Evolutionary conservation across 1,140 invertebrate species (phyloP).

Genomic region (Drosophila azteca): DNA sequence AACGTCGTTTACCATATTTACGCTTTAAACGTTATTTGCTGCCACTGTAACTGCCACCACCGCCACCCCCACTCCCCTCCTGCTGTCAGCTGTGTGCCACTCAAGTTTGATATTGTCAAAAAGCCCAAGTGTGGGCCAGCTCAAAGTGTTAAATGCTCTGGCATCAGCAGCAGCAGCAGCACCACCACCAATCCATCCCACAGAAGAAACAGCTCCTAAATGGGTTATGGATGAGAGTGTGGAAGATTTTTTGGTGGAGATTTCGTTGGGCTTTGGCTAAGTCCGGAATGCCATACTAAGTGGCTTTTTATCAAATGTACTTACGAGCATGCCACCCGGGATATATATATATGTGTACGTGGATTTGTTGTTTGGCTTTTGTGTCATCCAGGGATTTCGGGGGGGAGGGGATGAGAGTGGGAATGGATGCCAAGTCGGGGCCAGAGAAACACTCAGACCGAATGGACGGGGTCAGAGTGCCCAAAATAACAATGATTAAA

Average conservation of each 20-base stretch:
- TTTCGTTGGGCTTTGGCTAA: constrained; percentile 43
- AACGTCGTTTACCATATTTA: constrained; percentile 79
- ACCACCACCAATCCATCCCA: constrained; percentile 18
- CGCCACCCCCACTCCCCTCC: background rate
- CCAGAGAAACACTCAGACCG: constrained; percentile 1
- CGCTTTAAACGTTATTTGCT: constrained; percentile 77
- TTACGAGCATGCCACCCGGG: constrained; percentile 18
- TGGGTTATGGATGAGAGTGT: constrained; percentile 36
- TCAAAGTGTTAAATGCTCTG: constrained; percentile 41
- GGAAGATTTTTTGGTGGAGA: constrained; percentile 10
- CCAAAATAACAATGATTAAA: constrained; percentile 58
- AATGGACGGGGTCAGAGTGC: background rate
- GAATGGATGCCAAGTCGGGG: background rate
- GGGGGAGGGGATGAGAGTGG: background rate
- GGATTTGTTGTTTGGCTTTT: constrained; percentile 27
- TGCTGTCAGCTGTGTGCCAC: constrained; percentile 50
- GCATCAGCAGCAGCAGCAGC: constrained; percentile 3
- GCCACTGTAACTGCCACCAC: background rate
- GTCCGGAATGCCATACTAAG: constrained; percentile 47
- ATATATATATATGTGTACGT: background rate
- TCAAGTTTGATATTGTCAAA: constrained; percentile 72
- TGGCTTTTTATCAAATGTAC: constrained; percentile 73
- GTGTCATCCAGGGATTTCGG: constrained; percentile 22
- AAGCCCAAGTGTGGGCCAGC: constrained; percentile 42
- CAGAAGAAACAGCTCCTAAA: constrained; percentile 18